These are phyloP conservation scores for Eospalax fontanierii DNA, from an alignment of 2,797 vertebrate species.

Conservation along the genomic window DNA sequence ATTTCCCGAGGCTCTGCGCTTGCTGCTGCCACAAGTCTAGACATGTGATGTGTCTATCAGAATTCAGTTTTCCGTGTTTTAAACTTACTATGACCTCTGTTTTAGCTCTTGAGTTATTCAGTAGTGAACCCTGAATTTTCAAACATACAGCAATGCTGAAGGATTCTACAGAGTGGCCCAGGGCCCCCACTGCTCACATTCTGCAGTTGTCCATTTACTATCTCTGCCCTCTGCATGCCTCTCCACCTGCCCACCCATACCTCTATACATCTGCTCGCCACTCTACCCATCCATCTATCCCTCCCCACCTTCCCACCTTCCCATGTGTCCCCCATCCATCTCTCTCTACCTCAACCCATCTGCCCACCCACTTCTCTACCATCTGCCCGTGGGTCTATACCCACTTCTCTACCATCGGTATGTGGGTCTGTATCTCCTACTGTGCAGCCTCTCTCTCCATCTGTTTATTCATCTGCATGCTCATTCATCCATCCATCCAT, in stretches of 20 bases:
- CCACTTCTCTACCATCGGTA: too few relatives aligned
- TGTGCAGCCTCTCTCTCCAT: neutral
- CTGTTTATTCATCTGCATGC: too few relatives aligned
- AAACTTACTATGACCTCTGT: neutral
- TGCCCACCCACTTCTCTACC: neutral
- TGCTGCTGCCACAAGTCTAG: neutral
- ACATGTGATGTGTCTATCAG: rapidly evolving
- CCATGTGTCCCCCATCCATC: too few relatives aligned
- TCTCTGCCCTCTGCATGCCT: neutral
- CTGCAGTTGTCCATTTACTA: too few relatives aligned
- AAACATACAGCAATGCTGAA: neutral
- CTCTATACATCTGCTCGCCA: rapidly evolving
- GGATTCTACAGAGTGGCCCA: rapidly evolving
- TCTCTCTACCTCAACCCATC: neutral
- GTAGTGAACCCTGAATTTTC: neutral
- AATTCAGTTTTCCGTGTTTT: neutral
- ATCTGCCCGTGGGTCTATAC: too few relatives aligned
- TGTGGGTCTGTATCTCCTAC: too few relatives aligned
- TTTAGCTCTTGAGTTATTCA: neutral
- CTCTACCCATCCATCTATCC: neutral
- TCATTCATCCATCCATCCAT: too few relatives aligned
- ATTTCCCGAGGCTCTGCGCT: rapidly evolving
- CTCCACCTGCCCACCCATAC: neutral
- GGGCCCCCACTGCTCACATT: rapidly evolving
- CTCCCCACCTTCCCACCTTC: too few relatives aligned